Conservation (phyloP, 2,888 invertebrate genomes). For the Nomada hirtipes region DNA sequence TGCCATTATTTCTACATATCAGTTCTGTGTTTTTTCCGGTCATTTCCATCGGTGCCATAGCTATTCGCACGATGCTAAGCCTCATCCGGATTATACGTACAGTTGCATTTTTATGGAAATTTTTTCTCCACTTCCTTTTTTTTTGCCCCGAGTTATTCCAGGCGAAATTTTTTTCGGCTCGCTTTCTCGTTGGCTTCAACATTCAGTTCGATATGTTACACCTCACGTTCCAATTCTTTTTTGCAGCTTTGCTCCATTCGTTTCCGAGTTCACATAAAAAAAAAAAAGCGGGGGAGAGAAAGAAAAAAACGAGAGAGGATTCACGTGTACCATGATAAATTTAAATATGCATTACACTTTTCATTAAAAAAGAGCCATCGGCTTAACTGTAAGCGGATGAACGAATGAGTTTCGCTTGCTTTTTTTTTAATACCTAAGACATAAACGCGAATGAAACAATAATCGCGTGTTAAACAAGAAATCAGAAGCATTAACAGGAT, state of each 20-base stretch:
- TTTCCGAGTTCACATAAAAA: conserved; percentile 48
- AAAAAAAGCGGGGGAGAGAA: conserved; percentile 11
- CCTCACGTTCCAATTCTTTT: conserved; percentile 66
- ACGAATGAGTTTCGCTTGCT: conserved; percentile 8
- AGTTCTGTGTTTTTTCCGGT: conserved; percentile 65
- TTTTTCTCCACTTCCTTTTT: conserved; percentile 73
- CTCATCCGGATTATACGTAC: conserved; percentile 82
- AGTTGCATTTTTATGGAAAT: conserved; percentile 78
- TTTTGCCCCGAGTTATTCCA: conserved; percentile 72
- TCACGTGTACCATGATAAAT: conserved; percentile 46
- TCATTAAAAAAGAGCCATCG: conserved; percentile 33
- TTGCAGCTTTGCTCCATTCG: conserved; percentile 60
- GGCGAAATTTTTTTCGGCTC: conserved; percentile 70
- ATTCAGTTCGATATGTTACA: conserved; percentile 74
- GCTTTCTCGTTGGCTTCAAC: conserved; percentile 58
- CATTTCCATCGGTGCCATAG: conserved; percentile 62
- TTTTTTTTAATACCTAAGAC: conserved; percentile 4
- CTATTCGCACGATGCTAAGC: conserved; percentile 79
- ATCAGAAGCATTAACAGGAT: neutral
- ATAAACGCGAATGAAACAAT: conserved; percentile 8
- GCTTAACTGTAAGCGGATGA: conserved; percentile 36
- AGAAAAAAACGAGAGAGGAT: conserved; percentile 24
- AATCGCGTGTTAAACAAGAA: neutral
- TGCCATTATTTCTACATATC: conserved; percentile 44
- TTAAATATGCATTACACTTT: conserved; percentile 55